Conservation (phyloP, 2,113 vertebrate species). For the Trichechus manatus region DNA sequence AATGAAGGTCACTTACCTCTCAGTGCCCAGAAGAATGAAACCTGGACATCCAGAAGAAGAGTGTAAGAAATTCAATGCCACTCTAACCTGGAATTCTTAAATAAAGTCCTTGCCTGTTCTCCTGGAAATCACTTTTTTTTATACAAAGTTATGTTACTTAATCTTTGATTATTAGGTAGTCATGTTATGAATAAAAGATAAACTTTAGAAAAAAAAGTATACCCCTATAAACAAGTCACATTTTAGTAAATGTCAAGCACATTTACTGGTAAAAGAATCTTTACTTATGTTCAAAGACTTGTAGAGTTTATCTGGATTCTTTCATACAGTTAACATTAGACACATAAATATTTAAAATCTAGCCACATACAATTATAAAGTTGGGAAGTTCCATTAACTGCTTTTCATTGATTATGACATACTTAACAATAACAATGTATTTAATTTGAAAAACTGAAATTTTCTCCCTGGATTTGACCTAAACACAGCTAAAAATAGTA, state of each 20-base stretch:
- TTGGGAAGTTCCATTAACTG: constrained; percentile 69
- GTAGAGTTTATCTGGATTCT: neutral
- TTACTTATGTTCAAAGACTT: neutral
- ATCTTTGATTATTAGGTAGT: neutral
- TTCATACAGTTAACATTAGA: constrained; percentile 64
- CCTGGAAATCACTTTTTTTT: neutral
- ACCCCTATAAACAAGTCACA: neutral
- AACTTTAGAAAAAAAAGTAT: neutral
- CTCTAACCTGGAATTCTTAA: neutral
- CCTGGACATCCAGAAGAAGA: neutral
- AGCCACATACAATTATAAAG: constrained; percentile 71
- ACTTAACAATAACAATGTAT: constrained; percentile 80
- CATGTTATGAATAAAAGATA: neutral
- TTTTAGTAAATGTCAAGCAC: neutral
- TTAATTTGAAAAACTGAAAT: constrained; percentile 83
- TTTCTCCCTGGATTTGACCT: constrained; percentile 88
- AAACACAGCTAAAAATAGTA: constrained; percentile 90
- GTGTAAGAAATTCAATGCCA: neutral
- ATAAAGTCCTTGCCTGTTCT: neutral
- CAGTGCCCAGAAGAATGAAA: neutral
- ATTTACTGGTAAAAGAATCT: neutral
- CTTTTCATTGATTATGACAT: constrained; percentile 69
- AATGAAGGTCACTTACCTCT: neutral
- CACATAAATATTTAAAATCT: constrained; percentile 75
- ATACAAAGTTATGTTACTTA: neutral